Evolutionary conservation across 2,797 vertebrate species (phyloP), one percentile per base, ranked within the genome.

Genomic region (Lindbergichthys nudifrons): DNA sequence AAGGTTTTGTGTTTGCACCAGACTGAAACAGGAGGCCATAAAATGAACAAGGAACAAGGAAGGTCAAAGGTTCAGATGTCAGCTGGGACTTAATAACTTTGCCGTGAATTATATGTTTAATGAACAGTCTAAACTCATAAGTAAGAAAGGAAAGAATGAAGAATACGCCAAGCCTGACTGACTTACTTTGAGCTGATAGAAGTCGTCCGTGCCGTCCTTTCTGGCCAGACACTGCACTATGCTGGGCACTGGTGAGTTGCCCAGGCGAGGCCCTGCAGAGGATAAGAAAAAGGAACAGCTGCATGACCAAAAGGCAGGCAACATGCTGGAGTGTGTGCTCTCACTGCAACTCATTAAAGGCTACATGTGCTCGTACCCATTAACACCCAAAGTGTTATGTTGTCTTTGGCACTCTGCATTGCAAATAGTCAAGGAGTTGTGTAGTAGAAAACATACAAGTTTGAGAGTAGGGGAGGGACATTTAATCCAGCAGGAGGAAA

Each of bases 141-240:
- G 12, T 5, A 9, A 59, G 9, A 60, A 51, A 47, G 2, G 59
- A 10, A 73, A 59, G 47, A 14, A 10, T 5, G 10, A 21, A 52
- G 39, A 51, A 30, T 12, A 3, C 13, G 11, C n/a, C 11, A 59
- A 57, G 10, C 19, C 10, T 0, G 5, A 48, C 41, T 59, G 10
- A 88, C 96, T 97, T 90, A 99, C 98, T 96, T 99, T 99, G 62
- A 99, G 95, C 90, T 99, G 98, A 90, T 99, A 99, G 80, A 99
- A 99, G 92, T 99, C 98, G 84, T 99, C 98, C 0, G 97, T 99
- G 88, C 98, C 97, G n/a, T 99, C 98, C 90, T 97, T 99, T 87
- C 98, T 96, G 68, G 98, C 98, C 94, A 99, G 94, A 95, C 98
- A 99, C 90, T 99, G 98, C 84, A 98, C 97, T 90, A 99, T 99